Conservation (phyloP, 2,113 vertebrate species). For the Neogale vison region DNA sequence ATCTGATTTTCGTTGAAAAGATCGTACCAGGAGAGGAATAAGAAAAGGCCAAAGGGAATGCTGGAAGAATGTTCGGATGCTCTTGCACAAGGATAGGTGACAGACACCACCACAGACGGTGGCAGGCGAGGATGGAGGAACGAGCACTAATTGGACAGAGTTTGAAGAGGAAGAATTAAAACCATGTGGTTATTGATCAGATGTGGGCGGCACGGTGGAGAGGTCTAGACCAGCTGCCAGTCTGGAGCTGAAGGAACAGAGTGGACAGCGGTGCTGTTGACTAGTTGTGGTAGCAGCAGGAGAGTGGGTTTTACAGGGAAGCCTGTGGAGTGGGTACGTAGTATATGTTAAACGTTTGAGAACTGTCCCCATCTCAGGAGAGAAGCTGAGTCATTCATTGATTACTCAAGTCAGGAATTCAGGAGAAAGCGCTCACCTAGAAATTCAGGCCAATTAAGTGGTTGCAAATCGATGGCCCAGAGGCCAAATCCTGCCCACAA, state of each 20-base stretch:
- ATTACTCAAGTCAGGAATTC: neutral
- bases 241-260: neutral
- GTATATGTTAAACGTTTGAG: too few species aligned
- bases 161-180: neutral
- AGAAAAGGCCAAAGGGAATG: too few species aligned
- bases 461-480: neutral
- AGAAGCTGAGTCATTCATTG: neutral
- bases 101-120: neutral
- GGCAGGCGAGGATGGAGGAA: neutral
- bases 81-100: fast-evolving
- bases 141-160: neutral
- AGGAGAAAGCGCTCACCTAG: neutral
- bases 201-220: neutral
- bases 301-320: neutral
- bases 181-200: neutral
- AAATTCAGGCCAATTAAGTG: neutral
- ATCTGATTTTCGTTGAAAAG: neutral
- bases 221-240: neutral
- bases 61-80: neutral
- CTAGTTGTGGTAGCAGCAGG: neutral
- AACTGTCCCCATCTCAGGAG: neutral
- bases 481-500: neutral
- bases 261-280: fast-evolving
- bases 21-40: neutral
- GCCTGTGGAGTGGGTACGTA: neutral